Percentiles rank a stretch among this genome's conserved stretches.
Conservation (phyloP, 2,797 vertebrate species). For the Coendou prehensilis region DNA sequence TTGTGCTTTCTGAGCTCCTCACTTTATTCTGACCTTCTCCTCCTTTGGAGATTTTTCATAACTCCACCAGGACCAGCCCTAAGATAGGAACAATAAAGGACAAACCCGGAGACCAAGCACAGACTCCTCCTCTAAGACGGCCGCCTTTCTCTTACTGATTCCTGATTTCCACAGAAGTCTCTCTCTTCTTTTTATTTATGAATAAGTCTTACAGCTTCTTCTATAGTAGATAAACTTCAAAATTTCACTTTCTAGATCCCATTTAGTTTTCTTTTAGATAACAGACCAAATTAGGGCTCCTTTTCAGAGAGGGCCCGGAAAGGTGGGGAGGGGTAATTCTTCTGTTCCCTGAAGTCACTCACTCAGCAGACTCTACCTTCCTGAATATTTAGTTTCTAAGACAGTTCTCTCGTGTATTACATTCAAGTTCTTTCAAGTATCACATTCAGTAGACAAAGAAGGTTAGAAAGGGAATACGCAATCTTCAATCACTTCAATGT, state of each 20-base stretch:
- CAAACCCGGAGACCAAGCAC: neutral
- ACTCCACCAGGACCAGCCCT: neutral
- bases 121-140: neutral
- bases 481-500: neutral
- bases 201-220: neutral
- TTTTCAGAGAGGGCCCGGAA: neutral
- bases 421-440: neutral
- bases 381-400: neutral
- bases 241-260: neutral
- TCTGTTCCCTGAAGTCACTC: neutral
- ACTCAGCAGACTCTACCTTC: neutral
- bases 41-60: neutral
- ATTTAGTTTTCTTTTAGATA: neutral
- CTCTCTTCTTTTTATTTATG: neutral
- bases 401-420: neutral
- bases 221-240: neutral
- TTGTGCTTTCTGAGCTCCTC: neutral
- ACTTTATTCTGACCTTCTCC: slow-evolving; percentile 35
- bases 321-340: neutral
- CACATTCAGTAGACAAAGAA: neutral
- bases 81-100: neutral
- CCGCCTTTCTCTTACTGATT: neutral
- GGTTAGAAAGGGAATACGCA: neutral
- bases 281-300: neutral
- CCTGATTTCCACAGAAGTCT: neutral